phyloP scores from a whole-genome alignment of 2,888 invertebrate species.

The Toxonevra muliebris region DNA sequence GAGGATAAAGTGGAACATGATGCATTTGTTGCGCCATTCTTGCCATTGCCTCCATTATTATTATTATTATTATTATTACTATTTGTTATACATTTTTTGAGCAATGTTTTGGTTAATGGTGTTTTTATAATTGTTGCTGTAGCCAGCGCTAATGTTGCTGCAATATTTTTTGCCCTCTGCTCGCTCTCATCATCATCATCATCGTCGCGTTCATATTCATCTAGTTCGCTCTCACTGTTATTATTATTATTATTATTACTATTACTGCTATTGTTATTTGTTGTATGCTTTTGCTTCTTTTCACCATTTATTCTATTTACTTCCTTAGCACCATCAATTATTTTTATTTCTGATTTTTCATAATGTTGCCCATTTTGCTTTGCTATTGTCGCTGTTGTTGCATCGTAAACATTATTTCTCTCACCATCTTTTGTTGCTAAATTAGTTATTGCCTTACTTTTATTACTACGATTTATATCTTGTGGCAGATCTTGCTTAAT shows the following conservation, averaged over 20 bases:
- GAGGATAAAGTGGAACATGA: not conserved
- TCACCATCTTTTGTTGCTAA: conserved; percentile 8
- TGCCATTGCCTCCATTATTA: conserved; percentile 15
- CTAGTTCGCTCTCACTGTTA: conserved; percentile 10
- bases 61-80: conserved; percentile 21
- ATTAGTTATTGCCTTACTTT: not conserved
- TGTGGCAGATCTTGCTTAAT: conserved; percentile 18
- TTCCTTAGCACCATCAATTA: no score
- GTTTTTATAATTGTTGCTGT: conserved; percentile 53
- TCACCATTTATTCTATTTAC: conserved; percentile 30
- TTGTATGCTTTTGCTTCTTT: conserved; percentile 36
- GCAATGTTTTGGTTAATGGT: conserved; percentile 54
- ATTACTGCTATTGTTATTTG: conserved; percentile 16
- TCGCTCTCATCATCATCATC: conserved; percentile 34
- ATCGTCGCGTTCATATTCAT: conserved; percentile 1
- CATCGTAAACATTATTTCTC: not conserved
- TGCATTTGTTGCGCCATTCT: not conserved
- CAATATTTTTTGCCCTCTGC: conserved; percentile 24
- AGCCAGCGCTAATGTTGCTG: conserved; percentile 27
- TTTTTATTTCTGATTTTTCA: not conserved
- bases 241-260: conserved; percentile 13
- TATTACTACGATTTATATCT: conserved; percentile 18
- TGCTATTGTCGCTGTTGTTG: conserved; percentile 21
- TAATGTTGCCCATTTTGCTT: conserved; percentile 46
- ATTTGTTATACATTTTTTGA: conserved; percentile 51